phyloP scores from a whole-genome alignment of 2,888 invertebrate species.

The Smittia sp. region DNA sequence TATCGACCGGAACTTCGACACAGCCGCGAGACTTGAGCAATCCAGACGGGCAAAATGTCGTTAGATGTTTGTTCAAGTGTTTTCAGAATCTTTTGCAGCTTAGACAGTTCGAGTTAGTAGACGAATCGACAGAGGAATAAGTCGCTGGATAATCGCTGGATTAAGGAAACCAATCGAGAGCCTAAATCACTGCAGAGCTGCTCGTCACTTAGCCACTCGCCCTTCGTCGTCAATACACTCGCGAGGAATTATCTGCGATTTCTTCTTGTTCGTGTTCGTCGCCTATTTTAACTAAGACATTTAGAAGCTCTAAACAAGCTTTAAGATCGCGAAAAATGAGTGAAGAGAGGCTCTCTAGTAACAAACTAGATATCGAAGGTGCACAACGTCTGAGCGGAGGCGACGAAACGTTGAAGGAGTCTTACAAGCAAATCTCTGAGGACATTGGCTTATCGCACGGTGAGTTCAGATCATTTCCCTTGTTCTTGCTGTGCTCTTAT shows the following conservation, averaged over 20 bases:
- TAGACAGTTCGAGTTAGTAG: too few relatives aligned
- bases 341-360: conserved; percentile 36
- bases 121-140: too few relatives aligned
- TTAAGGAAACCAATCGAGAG: too few relatives aligned
- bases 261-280: conserved; percentile 7
- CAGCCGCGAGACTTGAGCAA: too few relatives aligned
- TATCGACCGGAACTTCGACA: too few relatives aligned
- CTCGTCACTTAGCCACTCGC: too few relatives aligned
- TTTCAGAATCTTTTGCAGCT: too few relatives aligned
- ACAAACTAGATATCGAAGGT: conserved; percentile 34
- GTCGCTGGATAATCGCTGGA: too few relatives aligned
- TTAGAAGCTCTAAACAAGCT: not conserved
- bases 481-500: not conserved
- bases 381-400: not conserved
- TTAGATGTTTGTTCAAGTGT: too few relatives aligned
- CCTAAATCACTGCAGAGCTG: too few relatives aligned
- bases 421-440: conserved; percentile 35
- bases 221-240: not conserved
- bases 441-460: conserved; percentile 23
- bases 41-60: too few relatives aligned
- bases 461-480: not conserved
- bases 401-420: conserved; percentile 18
- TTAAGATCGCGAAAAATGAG: conserved; percentile 17
- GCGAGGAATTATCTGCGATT: not conserved
- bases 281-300: conserved; percentile 36